phyloP scores from a whole-genome alignment of 2,888 invertebrate species.

The Amphipyra tragopoginis region DNA sequence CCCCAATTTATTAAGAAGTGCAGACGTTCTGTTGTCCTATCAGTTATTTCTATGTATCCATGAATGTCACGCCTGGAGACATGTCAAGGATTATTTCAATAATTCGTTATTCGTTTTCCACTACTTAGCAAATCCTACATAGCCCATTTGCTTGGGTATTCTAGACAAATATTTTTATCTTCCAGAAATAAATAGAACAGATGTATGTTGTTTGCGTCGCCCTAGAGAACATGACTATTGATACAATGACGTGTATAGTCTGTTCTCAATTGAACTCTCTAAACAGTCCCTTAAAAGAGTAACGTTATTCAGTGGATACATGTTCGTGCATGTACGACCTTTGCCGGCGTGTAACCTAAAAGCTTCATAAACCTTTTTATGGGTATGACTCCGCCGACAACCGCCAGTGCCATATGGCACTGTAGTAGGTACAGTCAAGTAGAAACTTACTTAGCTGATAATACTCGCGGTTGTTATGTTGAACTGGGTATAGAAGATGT shows the following conservation, averaged over 20 bases:
- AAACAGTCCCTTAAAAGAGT: conserved; percentile 49
- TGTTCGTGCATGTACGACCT: conserved; percentile 62
- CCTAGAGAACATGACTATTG: conserved; percentile 11
- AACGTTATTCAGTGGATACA: conserved; percentile 46
- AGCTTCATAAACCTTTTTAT: conserved; percentile 82
- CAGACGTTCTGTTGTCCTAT: conserved; percentile 41
- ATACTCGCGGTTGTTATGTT: conserved; percentile 2
- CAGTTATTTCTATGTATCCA: conserved; percentile 43
- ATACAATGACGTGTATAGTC: conserved; percentile 13
- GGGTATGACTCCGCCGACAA: conserved; percentile 80
- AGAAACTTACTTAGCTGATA: conserved; percentile 44
- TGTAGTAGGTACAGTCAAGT: conserved; percentile 71
- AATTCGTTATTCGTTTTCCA: neutral
- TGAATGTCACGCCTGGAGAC: conserved; percentile 36
- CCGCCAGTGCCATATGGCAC: conserved; percentile 82
- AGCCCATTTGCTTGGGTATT: neutral
- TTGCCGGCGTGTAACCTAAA: conserved; percentile 76
- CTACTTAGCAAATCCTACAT: neutral
- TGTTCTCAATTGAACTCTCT: conserved; percentile 28
- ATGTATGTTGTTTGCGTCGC: conserved; percentile 4
- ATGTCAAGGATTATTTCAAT: neutral
- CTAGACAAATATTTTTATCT: conserved; percentile 9
- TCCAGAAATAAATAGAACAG: conserved; percentile 14
- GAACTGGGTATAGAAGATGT: too few species aligned
- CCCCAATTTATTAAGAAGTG: conserved; percentile 41